A percentile compares a stretch with the other conserved stretches of the same genome.
Evolutionary conservation across 2,113 vertebrate genomes (phyloP).

Genomic region (Hystrix brachyura): DNA sequence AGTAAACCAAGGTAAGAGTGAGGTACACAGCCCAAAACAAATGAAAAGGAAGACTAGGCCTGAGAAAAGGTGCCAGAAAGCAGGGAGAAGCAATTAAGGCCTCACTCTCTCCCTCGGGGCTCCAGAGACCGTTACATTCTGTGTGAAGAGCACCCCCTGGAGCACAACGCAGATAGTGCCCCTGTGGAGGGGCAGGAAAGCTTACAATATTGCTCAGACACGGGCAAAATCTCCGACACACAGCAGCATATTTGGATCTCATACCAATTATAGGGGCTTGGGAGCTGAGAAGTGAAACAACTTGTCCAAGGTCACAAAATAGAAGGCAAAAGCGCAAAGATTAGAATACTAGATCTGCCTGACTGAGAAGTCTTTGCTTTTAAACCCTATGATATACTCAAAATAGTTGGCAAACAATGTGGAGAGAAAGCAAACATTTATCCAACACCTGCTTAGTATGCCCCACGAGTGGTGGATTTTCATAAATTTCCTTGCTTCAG

Average conservation of each 20-base stretch:
- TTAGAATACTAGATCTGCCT: background rate
- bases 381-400: background rate
- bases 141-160: conserved; percentile 65
- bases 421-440: background rate
- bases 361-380: background rate
- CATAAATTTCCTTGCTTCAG: background rate
- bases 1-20: background rate
- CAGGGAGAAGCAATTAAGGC: rapidly evolving
- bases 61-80: background rate
- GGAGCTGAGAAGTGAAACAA: background rate
- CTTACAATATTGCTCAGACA: rapidly evolving
- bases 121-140: background rate
- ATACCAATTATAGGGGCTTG: background rate
- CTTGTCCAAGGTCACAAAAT: background rate
- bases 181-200: background rate
- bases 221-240: background rate
- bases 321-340: conserved; percentile 14
- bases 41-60: background rate
- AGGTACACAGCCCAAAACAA: background rate
- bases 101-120: background rate
- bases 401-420: background rate
- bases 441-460: background rate
- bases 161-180: background rate
- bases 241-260: background rate
- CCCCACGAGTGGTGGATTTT: background rate